A percentile compares a stretch with the other conserved stretches of the same genome.
phyloP scores from a whole-genome alignment of 2,113 vertebrate genomes.

The Jacana jacana region DNA sequence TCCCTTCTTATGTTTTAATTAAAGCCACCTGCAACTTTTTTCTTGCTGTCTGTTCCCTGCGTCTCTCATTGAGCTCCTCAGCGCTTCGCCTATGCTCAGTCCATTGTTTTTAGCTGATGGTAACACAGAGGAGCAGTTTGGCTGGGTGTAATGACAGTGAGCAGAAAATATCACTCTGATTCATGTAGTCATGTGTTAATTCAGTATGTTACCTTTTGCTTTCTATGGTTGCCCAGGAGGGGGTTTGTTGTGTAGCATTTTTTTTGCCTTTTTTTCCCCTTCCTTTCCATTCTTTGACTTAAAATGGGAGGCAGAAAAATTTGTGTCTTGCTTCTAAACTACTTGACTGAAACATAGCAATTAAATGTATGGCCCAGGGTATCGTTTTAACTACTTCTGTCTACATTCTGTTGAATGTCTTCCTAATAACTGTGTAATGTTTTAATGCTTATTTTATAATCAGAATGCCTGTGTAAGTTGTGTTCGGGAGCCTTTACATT shows the following conservation, averaged over 20 bases:
- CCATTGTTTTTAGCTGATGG: neutral
- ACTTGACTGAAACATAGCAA: neutral
- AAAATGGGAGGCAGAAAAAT: neutral
- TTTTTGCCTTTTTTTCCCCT: neutral
- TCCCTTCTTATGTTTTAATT: neutral
- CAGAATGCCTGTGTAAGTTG: neutral
- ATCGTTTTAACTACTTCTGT: neutral
- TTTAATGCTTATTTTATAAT: neutral
- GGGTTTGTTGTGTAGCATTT: neutral
- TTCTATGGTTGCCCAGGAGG: neutral
- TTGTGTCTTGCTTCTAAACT: neutral
- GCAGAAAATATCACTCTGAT: neutral
- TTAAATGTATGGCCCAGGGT: neutral
- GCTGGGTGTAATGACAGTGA: neutral
- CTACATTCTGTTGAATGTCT: neutral
- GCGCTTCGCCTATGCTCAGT: neutral
- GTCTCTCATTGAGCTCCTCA: neutral
- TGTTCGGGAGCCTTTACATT: neutral
- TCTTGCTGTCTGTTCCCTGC: neutral
- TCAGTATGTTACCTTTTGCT: neutral
- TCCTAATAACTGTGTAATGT: neutral
- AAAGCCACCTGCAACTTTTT: neutral
- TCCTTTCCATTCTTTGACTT: neutral
- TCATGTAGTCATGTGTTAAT: neutral
- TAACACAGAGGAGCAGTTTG: neutral